Base-by-base conservation (phyloP, 1,140 invertebrate species). In the Galleria mellonella region DNA sequence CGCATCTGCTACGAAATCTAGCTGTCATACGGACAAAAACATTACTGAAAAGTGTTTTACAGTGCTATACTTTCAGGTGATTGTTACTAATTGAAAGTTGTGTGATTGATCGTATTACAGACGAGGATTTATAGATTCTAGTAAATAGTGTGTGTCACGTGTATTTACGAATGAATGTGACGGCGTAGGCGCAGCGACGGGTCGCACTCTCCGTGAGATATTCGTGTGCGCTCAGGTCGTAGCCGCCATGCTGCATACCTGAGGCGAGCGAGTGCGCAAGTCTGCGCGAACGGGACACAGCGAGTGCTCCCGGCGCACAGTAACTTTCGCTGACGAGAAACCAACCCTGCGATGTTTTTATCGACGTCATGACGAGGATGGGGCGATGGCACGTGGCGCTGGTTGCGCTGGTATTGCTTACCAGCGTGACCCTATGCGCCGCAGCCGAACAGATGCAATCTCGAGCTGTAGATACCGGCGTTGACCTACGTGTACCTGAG, bases 401-500 rank as follows among this genome's bases (percentile, higher is more conserved):
- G 72, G 61, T 70, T 61, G 72, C 69, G 72, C 74, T 79, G 75
- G 79, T 69, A 75, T 63, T 76, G 68, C 62, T 83, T 45, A 56
- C 62, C 54, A 62, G 72, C 62, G 64, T 69, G 57, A 62, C 64
- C 56, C 61, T 64, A 56, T 49, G 64, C 62, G 69, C 70, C 69
- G 69, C 73, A 59, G 66, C 87, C 62, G 87, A 88, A 54, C 91
- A 93, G 75, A 95, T 95, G 94, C 94, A 95, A 77, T 94, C 94
- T 40, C 89, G 94, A 47, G 92, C 94, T 9, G 94, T 95, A 30
- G 94, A 96, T 66, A 96, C 93, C 11, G 89, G 94, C 47, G 93
- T 95, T 17, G 92, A 94, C 50, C 90, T 97, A 55, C 93, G 96
- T 68, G 91, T 97, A 33, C 88, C 89, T 30, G 96, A 97, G 78